phyloP scores from a whole-genome alignment of 2,113 vertebrate genomes.

The Vanacampus margaritifer region DNA sequence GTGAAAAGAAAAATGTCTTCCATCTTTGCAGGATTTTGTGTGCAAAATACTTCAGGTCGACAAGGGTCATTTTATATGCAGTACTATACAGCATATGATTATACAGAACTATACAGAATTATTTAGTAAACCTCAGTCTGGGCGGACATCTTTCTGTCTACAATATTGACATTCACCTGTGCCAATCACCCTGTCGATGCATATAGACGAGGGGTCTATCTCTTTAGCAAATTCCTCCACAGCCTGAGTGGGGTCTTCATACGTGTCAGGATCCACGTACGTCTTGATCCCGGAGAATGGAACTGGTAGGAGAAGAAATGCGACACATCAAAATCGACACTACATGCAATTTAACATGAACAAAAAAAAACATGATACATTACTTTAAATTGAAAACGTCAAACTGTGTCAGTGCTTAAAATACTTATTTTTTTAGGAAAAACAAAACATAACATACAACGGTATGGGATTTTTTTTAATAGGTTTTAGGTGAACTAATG shows the following conservation, averaged over 20 bases:
- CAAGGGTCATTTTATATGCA: not conserved
- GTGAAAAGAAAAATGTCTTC: not conserved
- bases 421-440: too few relatives aligned
- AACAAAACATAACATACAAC: too few relatives aligned
- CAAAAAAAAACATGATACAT: not conserved
- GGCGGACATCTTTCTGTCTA: not conserved
- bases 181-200: constrained; percentile 96
- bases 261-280: constrained; percentile 95
- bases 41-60: not conserved
- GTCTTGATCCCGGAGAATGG: constrained; percentile 90
- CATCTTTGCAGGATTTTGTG: not conserved
- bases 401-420: not conserved
- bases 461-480: too few relatives aligned
- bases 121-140: not conserved
- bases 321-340: not conserved
- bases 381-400: not conserved
- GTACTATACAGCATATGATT: not conserved
- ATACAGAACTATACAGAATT: not conserved
- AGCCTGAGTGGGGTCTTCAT: constrained; percentile 93
- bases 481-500: too few relatives aligned
- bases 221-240: constrained; percentile 97
- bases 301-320: constrained; percentile 64
- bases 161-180: constrained; percentile 75
- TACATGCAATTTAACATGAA: too few relatives aligned
- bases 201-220: constrained; percentile 94